Percentiles rank a stretch among this genome's conserved stretches.
Evolutionary conservation across 2,113 vertebrate genomes (phyloP).

Genomic region (Casuarius casuarius): DNA sequence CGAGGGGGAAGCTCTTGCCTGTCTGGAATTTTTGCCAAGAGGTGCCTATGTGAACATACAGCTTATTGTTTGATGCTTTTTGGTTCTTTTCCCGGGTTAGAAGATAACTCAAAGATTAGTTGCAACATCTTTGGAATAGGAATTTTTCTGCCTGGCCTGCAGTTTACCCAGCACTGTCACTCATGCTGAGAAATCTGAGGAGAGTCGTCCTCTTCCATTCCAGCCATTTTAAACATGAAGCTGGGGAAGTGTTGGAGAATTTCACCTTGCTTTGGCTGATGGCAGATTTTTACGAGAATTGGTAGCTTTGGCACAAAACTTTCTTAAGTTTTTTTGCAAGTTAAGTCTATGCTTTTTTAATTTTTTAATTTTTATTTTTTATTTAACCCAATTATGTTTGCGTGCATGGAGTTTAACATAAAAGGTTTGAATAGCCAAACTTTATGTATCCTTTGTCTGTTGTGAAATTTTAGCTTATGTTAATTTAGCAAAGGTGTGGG

Average conservation of each 20-base stretch:
- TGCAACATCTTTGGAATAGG: not conserved
- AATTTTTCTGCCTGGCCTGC: not conserved
- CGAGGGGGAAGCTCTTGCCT: rapidly evolving
- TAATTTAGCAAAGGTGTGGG: not conserved
- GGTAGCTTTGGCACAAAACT: not conserved
- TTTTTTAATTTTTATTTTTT: no score
- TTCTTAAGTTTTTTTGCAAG: not conserved
- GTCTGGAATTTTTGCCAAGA: not conserved
- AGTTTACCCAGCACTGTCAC: not conserved
- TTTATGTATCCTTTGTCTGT: not conserved
- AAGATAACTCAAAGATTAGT: not conserved
- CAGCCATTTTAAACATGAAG: not conserved
- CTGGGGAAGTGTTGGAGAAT: not conserved
- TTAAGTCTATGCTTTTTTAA: not conserved
- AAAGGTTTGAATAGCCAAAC: not conserved
- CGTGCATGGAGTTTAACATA: not conserved
- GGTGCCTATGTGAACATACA: not conserved
- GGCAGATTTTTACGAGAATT: not conserved
- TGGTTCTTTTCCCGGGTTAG: not conserved
- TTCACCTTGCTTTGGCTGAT: not conserved
- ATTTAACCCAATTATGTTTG: not conserved
- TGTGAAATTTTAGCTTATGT: not conserved
- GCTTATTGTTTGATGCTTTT: not conserved
- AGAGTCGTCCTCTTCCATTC: not conserved
- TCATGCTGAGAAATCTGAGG: not conserved